phyloP scores from a whole-genome alignment of 2,888 invertebrate genomes.

The Strigamia crassipes region DNA sequence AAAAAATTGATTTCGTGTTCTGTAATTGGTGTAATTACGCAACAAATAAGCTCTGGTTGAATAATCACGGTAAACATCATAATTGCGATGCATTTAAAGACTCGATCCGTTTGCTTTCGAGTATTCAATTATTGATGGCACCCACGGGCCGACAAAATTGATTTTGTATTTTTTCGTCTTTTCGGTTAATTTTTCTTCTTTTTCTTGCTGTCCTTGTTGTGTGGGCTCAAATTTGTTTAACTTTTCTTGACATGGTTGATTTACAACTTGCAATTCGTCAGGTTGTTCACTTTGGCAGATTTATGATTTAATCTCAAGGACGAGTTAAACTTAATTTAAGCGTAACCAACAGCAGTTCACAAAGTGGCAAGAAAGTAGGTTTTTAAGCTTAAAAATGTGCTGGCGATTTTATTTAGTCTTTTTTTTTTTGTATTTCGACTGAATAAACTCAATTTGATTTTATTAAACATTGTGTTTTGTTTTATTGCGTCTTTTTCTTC shows the following conservation, averaged over 20 bases:
- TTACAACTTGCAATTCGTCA: slow-evolving; percentile 38
- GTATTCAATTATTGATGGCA: not conserved
- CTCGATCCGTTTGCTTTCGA: not conserved
- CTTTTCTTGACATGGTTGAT: slow-evolving; percentile 12
- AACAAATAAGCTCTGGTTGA: not conserved
- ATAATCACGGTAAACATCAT: not conserved
- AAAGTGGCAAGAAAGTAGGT: not conserved
- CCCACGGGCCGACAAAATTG: too few relatives aligned
- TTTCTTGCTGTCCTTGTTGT: not conserved
- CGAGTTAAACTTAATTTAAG: slow-evolving; percentile 27
- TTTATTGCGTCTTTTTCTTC: not conserved
- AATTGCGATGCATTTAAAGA: not conserved
- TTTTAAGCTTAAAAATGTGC: not conserved
- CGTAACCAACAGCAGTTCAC: slow-evolving; percentile 2
- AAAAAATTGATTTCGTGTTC: not conserved
- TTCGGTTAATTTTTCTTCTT: not conserved
- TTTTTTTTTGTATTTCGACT: not conserved
- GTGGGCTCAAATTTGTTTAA: slow-evolving; percentile 37
- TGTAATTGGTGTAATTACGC: not conserved
- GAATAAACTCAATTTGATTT: not conserved
- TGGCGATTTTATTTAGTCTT: not conserved
- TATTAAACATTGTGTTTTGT: not conserved
- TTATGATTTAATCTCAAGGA: slow-evolving; percentile 38
- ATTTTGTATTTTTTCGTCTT: not conserved
- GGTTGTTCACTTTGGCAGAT: slow-evolving; percentile 33